These are phyloP conservation scores for Halcyon badia DNA, from an alignment of 2,797 vertebrate genomes.

Conservation along the genomic window DNA sequence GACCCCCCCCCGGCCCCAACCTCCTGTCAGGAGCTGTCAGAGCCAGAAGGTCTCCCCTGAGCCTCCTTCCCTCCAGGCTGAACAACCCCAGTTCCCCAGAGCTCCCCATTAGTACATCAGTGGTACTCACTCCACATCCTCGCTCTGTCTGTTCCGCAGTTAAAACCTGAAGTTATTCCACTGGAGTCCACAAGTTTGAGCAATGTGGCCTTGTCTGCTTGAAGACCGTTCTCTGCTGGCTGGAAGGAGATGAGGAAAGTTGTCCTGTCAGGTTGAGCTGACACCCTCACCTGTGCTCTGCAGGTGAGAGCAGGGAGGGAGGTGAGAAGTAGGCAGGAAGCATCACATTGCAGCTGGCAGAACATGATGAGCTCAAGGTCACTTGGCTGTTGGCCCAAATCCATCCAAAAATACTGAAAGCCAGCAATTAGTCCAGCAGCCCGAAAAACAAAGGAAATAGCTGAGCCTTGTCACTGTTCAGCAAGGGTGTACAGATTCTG, in stretches of 20 bases:
- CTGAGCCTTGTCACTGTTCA: not conserved
- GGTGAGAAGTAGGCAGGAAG: not conserved
- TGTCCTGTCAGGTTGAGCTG: not conserved
- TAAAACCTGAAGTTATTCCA: not conserved
- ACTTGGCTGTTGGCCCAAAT: slow-evolving; percentile 33
- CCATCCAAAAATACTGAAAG: not conserved
- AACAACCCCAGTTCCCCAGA: not conserved
- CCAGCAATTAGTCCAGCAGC: not conserved
- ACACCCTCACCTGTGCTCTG: not conserved
- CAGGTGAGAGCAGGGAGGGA: not conserved
- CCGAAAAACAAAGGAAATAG: not conserved
- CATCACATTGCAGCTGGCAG: slow-evolving; percentile 7
- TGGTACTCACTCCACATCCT: not conserved
- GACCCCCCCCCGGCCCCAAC: not conserved
- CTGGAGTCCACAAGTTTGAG: not conserved
- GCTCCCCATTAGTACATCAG: fast-evolving
- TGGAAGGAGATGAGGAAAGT: not conserved
- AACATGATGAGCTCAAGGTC: slow-evolving; percentile 41
- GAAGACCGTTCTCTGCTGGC: not conserved
- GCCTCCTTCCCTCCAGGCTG: not conserved
- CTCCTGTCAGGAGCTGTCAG: not conserved
- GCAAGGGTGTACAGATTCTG: not conserved
- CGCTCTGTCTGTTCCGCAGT: not conserved
- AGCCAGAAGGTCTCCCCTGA: not conserved
- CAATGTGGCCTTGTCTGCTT: not conserved